A percentile compares a stretch with the other conserved stretches of the same genome.
Evolutionary conservation across 2,113 vertebrate species (phyloP).

Genomic region (Nibea albiflora): DNA sequence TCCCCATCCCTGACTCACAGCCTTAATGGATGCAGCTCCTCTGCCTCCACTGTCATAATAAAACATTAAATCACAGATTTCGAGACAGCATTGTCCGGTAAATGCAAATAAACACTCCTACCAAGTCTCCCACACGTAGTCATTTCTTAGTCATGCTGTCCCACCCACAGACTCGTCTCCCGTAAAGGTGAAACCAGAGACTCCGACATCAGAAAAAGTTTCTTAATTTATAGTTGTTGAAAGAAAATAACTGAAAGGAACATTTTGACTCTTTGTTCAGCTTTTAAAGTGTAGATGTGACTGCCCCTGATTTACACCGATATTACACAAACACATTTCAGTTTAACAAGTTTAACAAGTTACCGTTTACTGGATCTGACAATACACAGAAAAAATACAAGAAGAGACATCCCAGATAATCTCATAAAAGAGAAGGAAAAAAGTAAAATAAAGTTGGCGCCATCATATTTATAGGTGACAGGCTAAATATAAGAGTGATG

Average conservation of each 20-base stretch:
- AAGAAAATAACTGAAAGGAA: neutral
- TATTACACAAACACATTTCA: neutral
- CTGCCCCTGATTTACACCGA: neutral
- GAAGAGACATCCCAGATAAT: too few species aligned
- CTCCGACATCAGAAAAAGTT: conserved; percentile 2
- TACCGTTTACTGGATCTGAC: neutral
- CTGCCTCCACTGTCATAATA: conserved; percentile 60
- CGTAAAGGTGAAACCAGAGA: conserved; percentile 63
- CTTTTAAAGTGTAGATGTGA: neutral
- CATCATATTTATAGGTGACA: too few species aligned
- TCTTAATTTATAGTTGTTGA: neutral
- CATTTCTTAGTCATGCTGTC: conserved; percentile 60
- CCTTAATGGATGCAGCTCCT: conserved; percentile 55
- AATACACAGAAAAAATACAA: neutral
- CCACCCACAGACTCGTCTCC: conserved; percentile 64
- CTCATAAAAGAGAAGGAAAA: too few species aligned
- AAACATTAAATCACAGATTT: conserved; percentile 61
- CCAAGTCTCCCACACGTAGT: conserved; percentile 53
- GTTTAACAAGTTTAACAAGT: neutral
- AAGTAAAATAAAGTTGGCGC: too few species aligned
- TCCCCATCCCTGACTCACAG: conserved; percentile 63
- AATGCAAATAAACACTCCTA: conserved; percentile 69
- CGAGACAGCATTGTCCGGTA: conserved; percentile 50
- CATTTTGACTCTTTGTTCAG: neutral
- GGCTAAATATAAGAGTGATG: too few species aligned